A percentile compares a stretch with the other conserved stretches of the same genome.
Evolutionary conservation across 2,797 vertebrate genomes (phyloP).

Genomic region (Schizothorax lantsangensis): DNA sequence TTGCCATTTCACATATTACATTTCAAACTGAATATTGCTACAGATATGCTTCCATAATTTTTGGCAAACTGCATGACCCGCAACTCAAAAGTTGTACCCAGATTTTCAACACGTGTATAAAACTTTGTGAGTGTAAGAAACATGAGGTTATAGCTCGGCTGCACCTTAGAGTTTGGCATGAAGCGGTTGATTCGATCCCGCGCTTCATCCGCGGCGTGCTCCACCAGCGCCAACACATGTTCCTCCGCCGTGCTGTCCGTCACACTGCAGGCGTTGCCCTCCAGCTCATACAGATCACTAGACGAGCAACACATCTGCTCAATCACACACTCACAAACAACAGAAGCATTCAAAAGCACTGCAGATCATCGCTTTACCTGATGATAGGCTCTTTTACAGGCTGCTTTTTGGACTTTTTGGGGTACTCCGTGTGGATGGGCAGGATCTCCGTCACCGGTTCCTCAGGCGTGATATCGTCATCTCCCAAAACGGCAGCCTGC

Average conservation of each 20-base stretch:
- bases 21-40: background rate
- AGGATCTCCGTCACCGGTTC: slow-evolving; percentile 87
- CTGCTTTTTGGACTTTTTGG: slow-evolving; percentile 94
- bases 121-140: background rate
- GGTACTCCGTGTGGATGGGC: slow-evolving; percentile 87
- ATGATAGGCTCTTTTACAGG: slow-evolving; percentile 93
- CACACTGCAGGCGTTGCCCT: slow-evolving; percentile 95
- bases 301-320: slow-evolving; percentile 18
- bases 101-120: no score
- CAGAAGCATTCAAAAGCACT: background rate
- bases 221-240: slow-evolving; percentile 94
- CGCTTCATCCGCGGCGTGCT: slow-evolving; percentile 97
- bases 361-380: slow-evolving; percentile 79
- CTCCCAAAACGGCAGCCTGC: slow-evolving; percentile 96
- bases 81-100: no score
- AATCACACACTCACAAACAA: background rate
- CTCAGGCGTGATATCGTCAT: slow-evolving; percentile 88
- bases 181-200: slow-evolving; percentile 92
- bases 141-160: background rate
- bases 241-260: slow-evolving; percentile 98
- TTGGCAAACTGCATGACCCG: no score
- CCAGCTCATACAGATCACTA: slow-evolving; percentile 94
- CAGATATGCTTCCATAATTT: no score
- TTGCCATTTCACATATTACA: background rate
- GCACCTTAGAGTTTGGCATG: slow-evolving; percentile 93